phyloP scores from a whole-genome alignment of 2,113 vertebrate genomes.

The Onychorhynchus coronatus region DNA sequence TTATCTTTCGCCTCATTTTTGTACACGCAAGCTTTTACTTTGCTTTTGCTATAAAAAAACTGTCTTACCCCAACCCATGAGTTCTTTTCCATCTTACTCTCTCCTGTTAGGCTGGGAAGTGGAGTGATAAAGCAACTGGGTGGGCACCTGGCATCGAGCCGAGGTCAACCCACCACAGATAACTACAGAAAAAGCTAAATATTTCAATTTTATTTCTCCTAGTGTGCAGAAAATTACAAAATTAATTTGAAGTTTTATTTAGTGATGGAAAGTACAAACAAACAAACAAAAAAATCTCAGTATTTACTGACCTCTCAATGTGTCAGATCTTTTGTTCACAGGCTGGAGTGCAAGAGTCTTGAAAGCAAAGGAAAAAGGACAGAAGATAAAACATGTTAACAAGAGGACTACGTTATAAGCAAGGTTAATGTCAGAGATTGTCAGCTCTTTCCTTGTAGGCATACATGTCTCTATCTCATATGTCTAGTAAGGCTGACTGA shows the following conservation, averaged over 20 bases:
- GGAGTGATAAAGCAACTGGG: no score
- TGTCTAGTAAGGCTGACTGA: background rate
- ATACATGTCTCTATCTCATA: background rate
- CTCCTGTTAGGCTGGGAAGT: no score
- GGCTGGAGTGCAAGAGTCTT: background rate
- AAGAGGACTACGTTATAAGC: background rate
- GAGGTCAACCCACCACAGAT: no score
- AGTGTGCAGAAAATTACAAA: background rate
- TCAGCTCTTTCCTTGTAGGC: background rate
- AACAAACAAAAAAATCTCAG: background rate
- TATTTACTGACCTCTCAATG: background rate
- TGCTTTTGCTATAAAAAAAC: no score
- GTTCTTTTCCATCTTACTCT: no score
- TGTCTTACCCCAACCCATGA: no score
- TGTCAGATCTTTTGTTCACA: background rate
- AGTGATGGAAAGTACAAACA: background rate
- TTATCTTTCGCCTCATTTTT: no score
- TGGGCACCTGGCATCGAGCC: no score
- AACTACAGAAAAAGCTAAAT: background rate
- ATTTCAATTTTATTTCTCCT: background rate
- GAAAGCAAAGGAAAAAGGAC: background rate
- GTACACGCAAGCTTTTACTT: no score
- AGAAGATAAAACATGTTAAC: background rate
- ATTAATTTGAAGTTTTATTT: background rate
- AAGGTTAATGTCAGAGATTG: background rate